Percentiles rank a stretch among this genome's conserved stretches.
phyloP scores from a whole-genome alignment of 2,113 vertebrate genomes.

The zebrafish (Danio rerio) region GRCz12tu NC_133183.1:7772001-7772500 shows the following conservation, averaged over 20 bases:
- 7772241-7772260: slow-evolving; percentile 43
- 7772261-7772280: slow-evolving; percentile 3
- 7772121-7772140: not conserved
- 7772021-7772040: not conserved
- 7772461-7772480: no score
- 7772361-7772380: slow-evolving; percentile 10
- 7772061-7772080: not conserved
- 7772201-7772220: slow-evolving; percentile 21
- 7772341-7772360: slow-evolving; percentile 26
- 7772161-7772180: slow-evolving; percentile 22
- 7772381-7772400: slow-evolving; percentile 4
- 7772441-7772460: no score
- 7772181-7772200: not conserved
- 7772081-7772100: slow-evolving; percentile 18
- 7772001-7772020: no score
- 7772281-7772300: slow-evolving; percentile 35
- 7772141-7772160: not conserved
- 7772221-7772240: slow-evolving; percentile 43
- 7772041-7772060: not conserved
- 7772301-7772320: slow-evolving; percentile 9
- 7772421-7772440: not conserved
- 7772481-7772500: no score
- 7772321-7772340: slow-evolving; percentile 18
- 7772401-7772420: slow-evolving; percentile 1
- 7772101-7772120: slow-evolving; percentile 13